Evolutionary conservation across 2,888 invertebrate genomes (phyloP).

Genomic region (Hirtodrosophila confusa): DNA sequence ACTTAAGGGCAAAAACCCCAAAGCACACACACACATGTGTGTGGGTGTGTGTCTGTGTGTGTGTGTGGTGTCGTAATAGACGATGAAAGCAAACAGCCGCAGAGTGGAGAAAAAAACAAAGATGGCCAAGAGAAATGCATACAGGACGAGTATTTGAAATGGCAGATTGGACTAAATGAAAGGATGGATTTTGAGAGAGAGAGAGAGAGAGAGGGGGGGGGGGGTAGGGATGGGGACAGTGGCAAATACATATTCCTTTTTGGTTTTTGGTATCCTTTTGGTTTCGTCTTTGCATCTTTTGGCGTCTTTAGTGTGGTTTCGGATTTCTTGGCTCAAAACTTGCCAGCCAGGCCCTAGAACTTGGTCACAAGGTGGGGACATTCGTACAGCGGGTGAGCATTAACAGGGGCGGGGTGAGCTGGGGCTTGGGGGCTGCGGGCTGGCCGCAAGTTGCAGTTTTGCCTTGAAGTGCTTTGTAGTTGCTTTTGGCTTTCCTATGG

Average conservation of each 20-base stretch:
- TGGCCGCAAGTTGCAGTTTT: conserved; percentile 63
- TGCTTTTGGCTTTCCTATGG: conserved; percentile 46
- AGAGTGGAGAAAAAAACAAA: conserved; percentile 48
- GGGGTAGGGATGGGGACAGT: not conserved
- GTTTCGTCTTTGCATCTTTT: conserved; percentile 66
- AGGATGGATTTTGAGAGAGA: conserved; percentile 10
- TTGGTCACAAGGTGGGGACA: conserved; percentile 2
- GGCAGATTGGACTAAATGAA: conserved; percentile 56
- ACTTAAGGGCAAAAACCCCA: conserved; percentile 50
- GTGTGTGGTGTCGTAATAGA: conserved; percentile 71
- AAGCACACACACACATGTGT: conserved; percentile 9
- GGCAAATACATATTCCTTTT: conserved; percentile 39
- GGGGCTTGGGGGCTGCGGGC: conserved; percentile 3
- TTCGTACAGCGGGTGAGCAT: too few relatives aligned
- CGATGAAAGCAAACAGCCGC: conserved; percentile 69
- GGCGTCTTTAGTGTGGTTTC: conserved; percentile 79
- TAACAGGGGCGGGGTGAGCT: too few relatives aligned
- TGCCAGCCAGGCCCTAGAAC: conserved; percentile 43
- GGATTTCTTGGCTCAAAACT: conserved; percentile 75
- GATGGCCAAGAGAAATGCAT: conserved; percentile 46
- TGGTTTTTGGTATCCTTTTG: conserved; percentile 52
- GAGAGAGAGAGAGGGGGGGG: not conserved
- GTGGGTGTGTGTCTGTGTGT: conserved; percentile 15
- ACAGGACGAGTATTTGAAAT: conserved; percentile 47
- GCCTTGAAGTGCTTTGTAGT: conserved; percentile 44